Conservation (phyloP, 1,140 invertebrate genomes). For the Oryzaephilus surinamensis region DNA sequence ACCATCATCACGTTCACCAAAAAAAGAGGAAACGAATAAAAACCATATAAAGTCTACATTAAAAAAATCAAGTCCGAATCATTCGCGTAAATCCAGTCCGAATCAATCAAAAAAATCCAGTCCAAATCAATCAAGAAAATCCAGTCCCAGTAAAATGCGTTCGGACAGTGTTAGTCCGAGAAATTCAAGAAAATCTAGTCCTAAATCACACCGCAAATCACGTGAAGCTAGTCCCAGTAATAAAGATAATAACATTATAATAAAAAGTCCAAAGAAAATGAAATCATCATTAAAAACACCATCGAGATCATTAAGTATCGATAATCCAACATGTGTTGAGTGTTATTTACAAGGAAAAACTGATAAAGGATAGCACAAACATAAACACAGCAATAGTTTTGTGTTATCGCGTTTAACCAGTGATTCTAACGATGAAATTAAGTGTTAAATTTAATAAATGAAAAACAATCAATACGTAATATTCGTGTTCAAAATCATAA, state of each 20-base stretch:
- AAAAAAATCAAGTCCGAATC: slow-evolving; percentile 16
- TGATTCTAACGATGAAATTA: slow-evolving; percentile 17
- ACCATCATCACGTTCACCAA: slow-evolving; percentile 23
- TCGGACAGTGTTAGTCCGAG: slow-evolving; percentile 22
- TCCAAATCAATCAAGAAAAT: slow-evolving; percentile 18
- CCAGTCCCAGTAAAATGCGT: slow-evolving; percentile 16
- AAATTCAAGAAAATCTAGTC: slow-evolving; percentile 19
- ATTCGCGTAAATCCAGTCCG: slow-evolving; percentile 18
- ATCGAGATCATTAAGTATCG: slow-evolving; percentile 35
- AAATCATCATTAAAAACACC: slow-evolving; percentile 34
- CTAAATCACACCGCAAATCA: slow-evolving; percentile 17
- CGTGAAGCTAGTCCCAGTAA: slow-evolving; percentile 14
- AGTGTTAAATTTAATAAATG: slow-evolving; percentile 16
- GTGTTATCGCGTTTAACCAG: slow-evolving; percentile 7
- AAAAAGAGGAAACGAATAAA: slow-evolving; percentile 14
- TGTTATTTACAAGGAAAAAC: slow-evolving; percentile 48
- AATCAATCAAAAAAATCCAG: slow-evolving; percentile 20
- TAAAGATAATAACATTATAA: slow-evolving; percentile 6
- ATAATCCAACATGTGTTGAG: slow-evolving; percentile 54
- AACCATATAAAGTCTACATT: slow-evolving; percentile 21
- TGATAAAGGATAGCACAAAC: slow-evolving; percentile 40
- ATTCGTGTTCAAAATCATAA: too few species aligned
- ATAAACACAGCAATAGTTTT: slow-evolving; percentile 14
- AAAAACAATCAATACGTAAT: too few species aligned
- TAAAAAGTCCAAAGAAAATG: slow-evolving; percentile 26